Evolutionary conservation across 2,113 vertebrate genomes (phyloP).

Genomic region (Taurulus bubalis): DNA sequence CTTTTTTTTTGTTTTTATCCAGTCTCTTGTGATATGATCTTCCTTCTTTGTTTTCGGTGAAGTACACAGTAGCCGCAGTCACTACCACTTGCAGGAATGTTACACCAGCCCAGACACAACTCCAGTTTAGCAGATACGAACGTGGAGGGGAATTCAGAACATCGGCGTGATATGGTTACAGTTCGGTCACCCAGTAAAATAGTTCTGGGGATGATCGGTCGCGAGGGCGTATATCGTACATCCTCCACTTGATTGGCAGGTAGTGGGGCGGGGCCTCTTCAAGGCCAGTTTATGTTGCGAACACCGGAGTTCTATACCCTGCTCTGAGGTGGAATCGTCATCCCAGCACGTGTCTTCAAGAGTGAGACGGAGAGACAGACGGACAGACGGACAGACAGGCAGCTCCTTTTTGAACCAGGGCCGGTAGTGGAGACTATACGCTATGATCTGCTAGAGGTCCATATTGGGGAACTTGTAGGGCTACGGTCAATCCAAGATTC

Average conservation of each 20-base stretch:
- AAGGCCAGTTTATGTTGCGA: slow-evolving; percentile 58
- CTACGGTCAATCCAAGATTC: slow-evolving; percentile 65
- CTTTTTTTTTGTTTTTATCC: slow-evolving; percentile 21
- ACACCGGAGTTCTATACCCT: slow-evolving; percentile 48
- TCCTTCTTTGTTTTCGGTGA: slow-evolving; percentile 73
- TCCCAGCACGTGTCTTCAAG: slow-evolving; percentile 61
- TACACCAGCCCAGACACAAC: slow-evolving; percentile 75
- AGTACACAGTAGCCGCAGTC: slow-evolving; percentile 77
- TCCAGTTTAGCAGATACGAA: slow-evolving; percentile 77
- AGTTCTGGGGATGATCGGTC: slow-evolving; percentile 50
- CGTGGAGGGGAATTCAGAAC: slow-evolving; percentile 66
- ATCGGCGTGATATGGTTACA: slow-evolving; percentile 64
- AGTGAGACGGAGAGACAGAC: slow-evolving; percentile 66
- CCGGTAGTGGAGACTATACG: slow-evolving; percentile 64
- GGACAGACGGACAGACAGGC: slow-evolving; percentile 64
- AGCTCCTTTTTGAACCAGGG: slow-evolving; percentile 59
- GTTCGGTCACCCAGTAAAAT: slow-evolving; percentile 62
- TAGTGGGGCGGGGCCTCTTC: slow-evolving; percentile 54
- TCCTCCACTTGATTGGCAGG: slow-evolving; percentile 75
- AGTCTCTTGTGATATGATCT: slow-evolving; percentile 67
- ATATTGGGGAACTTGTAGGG: slow-evolving; percentile 65
- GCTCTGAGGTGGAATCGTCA: slow-evolving; percentile 53
- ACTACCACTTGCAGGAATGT: slow-evolving; percentile 80
- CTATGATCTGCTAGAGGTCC: slow-evolving; percentile 76
- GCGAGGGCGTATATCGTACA: slow-evolving; percentile 70